Percentiles rank a stretch among this genome's conserved stretches.
phyloP scores from a whole-genome alignment of 2,797 vertebrate genomes.

The Selene dorsalis region DNA sequence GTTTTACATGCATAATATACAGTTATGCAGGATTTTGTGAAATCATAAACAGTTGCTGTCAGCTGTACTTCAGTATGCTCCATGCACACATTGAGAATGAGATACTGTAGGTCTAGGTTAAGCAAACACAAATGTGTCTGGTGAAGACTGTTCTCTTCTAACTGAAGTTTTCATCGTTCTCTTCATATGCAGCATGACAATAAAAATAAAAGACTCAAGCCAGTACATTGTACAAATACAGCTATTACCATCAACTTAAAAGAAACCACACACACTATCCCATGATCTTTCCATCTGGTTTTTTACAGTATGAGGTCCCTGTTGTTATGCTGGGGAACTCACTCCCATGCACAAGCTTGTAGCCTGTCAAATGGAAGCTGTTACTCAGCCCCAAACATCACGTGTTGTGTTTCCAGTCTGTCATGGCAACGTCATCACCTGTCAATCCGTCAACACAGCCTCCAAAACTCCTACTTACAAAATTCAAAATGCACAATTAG shows the following conservation, averaged over 20 bases:
- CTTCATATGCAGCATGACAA: not conserved
- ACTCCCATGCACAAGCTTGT: not conserved
- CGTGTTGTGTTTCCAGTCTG: slow-evolving; percentile 9
- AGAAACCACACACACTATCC: not conserved
- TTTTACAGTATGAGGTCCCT: not conserved
- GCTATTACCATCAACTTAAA: slow-evolving; percentile 2
- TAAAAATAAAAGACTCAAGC: not conserved
- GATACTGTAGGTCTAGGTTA: too few species aligned
- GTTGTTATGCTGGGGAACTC: not conserved
- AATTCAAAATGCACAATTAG: not conserved
- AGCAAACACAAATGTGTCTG: too few species aligned
- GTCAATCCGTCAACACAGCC: slow-evolving; percentile 10
- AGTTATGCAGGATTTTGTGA: not conserved
- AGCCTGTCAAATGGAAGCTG: slow-evolving; percentile 16
- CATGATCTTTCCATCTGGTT: slow-evolving; percentile 6
- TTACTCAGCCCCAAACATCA: slow-evolving; percentile 40
- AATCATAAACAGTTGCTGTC: not conserved
- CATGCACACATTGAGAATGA: not conserved
- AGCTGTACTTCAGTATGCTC: not conserved
- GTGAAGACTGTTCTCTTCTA: too few species aligned
- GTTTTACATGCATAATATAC: not conserved
- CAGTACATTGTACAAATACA: not conserved
- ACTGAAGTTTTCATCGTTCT: too few species aligned
- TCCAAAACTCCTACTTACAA: not conserved
- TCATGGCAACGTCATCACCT: slow-evolving; percentile 20